Evolutionary conservation across 1,140 invertebrate species (phyloP), one percentile per base, ranked within the genome.

Genomic region (Drosophila nikananu): DNA sequence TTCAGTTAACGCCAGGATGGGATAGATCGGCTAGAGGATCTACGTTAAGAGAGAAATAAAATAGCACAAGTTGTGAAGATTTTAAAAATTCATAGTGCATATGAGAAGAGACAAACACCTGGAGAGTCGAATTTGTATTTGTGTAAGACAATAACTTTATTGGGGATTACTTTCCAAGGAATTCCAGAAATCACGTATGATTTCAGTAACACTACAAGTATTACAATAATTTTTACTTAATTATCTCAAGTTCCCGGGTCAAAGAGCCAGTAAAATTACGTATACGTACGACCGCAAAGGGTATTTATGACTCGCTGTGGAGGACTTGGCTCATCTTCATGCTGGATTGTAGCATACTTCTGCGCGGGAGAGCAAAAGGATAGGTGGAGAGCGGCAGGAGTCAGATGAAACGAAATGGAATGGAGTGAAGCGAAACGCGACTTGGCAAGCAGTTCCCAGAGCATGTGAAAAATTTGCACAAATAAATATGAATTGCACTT

Each of bases 401-500:
- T 54, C 60, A 55, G 55, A 78, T 71, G 59, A 71, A 64, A 59
- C 75, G 58, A 32, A 48, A 57, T 27, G 75, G 54, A 61, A 52
- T 63, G 57, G 49, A 66, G 57, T 35, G 62, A 58, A 62, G 59
- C 54, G 61, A 61, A 61, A 52, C 37, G 73, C 46, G 52, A 44
- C 62, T 57, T 55, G 76, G 58, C 23, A 46, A 39, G 58, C 35
- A 39, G 44, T 71, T 54, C 74, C 48, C 52, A 21, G 66, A 62
- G 84, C 73, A 84, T 90, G 81, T 71, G 78, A 82, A 90, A 90
- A 89, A 89, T 90, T 90, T 89, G 86, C 86, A 90, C 86, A 89
- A 89, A 89, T 89, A 89, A 89, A 86, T 89, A 90, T 89, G 86
- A 89, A 89, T 89, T 89, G 86, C 86, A 89, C 86, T 89, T 89